Evolutionary conservation across 2,888 invertebrate genomes (phyloP).

Genomic region (Acleris emargana): DNA sequence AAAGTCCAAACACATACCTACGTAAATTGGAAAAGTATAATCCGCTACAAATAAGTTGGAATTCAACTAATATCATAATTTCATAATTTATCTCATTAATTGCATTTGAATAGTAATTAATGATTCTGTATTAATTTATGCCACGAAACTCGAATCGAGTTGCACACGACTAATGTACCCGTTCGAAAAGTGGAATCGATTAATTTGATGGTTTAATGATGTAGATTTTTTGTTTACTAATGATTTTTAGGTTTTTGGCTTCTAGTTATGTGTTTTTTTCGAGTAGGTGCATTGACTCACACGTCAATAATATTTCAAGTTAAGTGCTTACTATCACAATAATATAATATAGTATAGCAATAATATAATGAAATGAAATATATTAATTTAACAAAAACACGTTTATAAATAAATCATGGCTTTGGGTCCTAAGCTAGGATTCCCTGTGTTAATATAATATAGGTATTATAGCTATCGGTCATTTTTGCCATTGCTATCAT

Average conservation of each 20-base stretch:
- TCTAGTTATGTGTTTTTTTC: background rate
- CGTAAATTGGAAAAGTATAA: slow-evolving; percentile 43
- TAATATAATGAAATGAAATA: too few species aligned
- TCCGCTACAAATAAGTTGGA: slow-evolving; percentile 50
- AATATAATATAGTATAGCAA: too few species aligned
- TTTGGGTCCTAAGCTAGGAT: too few species aligned
- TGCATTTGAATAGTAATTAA: slow-evolving; percentile 51
- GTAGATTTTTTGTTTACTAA: background rate
- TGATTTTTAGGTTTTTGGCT: background rate
- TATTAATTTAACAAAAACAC: too few species aligned
- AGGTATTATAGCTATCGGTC: background rate
- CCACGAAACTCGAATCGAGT: slow-evolving; percentile 41
- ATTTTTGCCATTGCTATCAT: slow-evolving; percentile 15
- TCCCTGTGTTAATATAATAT: too few species aligned
- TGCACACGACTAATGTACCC: slow-evolving; percentile 41
- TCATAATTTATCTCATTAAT: slow-evolving; percentile 56
- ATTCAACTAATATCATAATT: slow-evolving; percentile 56
- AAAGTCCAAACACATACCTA: too few species aligned
- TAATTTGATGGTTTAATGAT: slow-evolving; percentile 46
- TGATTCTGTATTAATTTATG: slow-evolving; percentile 49
- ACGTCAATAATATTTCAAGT: background rate
- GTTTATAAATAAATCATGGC: too few species aligned
- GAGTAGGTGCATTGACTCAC: background rate
- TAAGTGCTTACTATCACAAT: too few species aligned
- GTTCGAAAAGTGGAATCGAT: slow-evolving; percentile 44